Base-by-base conservation (phyloP, 2,113 vertebrate genomes). In the Macroglossus sobrinus region DNA sequence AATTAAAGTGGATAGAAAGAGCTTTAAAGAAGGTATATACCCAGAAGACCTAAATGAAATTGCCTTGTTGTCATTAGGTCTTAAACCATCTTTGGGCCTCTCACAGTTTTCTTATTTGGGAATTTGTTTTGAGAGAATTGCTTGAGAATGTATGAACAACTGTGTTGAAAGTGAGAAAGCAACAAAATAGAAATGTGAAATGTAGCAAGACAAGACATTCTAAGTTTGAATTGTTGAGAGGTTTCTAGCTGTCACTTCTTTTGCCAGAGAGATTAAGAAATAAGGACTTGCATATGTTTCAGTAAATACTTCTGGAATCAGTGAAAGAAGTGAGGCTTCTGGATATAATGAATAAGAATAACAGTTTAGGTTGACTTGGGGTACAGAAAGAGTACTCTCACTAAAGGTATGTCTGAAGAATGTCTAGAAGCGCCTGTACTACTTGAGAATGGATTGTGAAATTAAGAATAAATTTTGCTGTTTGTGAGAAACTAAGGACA, bases 101-200 rank as follows among this genome's bases (percentile, higher is more conserved):
- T 91, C 26, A 26, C 66, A 55, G 18, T 89, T 93, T 96, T 78
- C 74, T 92, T 24, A 84, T 68, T 80, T 93, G 38, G 69, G n/a
- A 93, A 80, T 33, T 78, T 63, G 12, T 91, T 94, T 69, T 82
- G 63, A 84, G 74, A 92, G 24, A 86, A 50, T 35, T 90, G 61
- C 30, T 93, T 89, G 61, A 71, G 55, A 78, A 63, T 79, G 35
- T 69, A 28, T 59, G 55, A 79, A 26, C 40, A 95, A 61, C 24
- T 63, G 21, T 64, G 8, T 81, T 94, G 71, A 84, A 88, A 88
- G 33, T 78, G 35, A 93, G 66, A 90, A 76, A 81, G 72, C 43
- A 94, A 26, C n/a, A 91, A 59, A 72, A 30, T n/a, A 76, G 40
- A 89, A 18, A 6, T 50, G 53, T 40, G 81, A 91, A 74, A 26